Base-by-base conservation (phyloP, 2,888 invertebrate species). In the Dilophus febrilis region DNA sequence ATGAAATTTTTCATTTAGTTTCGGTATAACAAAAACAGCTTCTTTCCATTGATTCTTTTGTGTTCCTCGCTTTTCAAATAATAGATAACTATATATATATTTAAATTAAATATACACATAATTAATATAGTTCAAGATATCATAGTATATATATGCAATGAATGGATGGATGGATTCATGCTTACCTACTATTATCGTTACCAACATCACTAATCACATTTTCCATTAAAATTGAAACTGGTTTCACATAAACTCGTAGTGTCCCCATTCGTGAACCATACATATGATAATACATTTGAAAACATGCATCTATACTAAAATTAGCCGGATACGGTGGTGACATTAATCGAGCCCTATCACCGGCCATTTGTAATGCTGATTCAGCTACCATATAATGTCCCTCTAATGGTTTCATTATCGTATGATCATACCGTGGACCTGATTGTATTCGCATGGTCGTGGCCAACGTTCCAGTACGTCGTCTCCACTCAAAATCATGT, bases 311-410 rank as follows among this genome's bases (percentile, higher is more conserved):
- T 2, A 26, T 70, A 78, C 68, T 60, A 14, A 67, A 50, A 0
- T 53, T 51, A 0, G 58, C 51, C 3, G 66, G 58, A 53, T 72
- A 84, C 1, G 82, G 61, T 0, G 86, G 86, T 0, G 85, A 85
- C 8, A 79, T 59, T 1, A 86, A 65, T 1, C 80, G 70, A 0
- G 87, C 80, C 0, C 72, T 72, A 44, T 80, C 76, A 48, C 80
- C 76, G 33, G 62, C 63, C 12, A 63, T 49, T 12, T 71, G 62
- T 1, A 71, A 66, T 0, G 81, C 73, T 13, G 83, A 76, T 53
- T 90, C 88, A 45, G 87, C 74, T 49, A 82, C 81, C 72, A 91
- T 75, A 57, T 84, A 91, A 51, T 80, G 72, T 1, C 86, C 86
- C 72, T 64, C 45, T 64, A 63, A 48, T 12, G 44, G 40, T 1